Percentiles rank a stretch among this genome's conserved stretches.
Conservation (phyloP, 1,140 invertebrate species). For the Homalodisca vitripennis region DNA sequence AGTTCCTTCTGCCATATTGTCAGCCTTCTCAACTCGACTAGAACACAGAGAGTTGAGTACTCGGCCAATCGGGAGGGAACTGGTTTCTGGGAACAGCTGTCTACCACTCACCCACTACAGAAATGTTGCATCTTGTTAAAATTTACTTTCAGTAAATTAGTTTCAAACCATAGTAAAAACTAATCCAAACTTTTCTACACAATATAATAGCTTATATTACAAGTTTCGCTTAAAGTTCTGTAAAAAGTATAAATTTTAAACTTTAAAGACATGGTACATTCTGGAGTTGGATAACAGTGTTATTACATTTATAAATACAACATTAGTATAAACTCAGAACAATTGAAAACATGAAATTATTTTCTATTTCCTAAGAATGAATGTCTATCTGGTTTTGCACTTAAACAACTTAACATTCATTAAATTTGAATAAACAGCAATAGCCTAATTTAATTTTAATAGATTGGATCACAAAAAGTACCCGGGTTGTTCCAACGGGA, state of each 20-base stretch:
- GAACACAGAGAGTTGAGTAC: slow-evolving; percentile 67
- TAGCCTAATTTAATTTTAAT: too few species aligned
- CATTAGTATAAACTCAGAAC: too few species aligned
- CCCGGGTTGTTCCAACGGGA: too few species aligned
- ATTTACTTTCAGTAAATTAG: too few species aligned
- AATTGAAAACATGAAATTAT: too few species aligned
- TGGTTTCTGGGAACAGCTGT: slow-evolving; percentile 61
- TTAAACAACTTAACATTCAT: too few species aligned
- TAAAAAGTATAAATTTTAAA: background rate
- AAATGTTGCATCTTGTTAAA: background rate
- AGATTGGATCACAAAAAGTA: too few species aligned
- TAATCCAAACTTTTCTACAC: background rate
- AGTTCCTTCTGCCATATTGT: slow-evolving; percentile 77
- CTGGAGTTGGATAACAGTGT: too few species aligned
- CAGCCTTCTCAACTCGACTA: slow-evolving; percentile 68
- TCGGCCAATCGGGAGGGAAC: slow-evolving; percentile 62
- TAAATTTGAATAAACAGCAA: too few species aligned
- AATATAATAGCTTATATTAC: background rate
- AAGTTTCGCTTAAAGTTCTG: background rate
- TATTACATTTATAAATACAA: too few species aligned
- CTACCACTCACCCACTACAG: slow-evolving; percentile 67
- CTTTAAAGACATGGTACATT: background rate
- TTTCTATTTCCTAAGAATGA: too few species aligned
- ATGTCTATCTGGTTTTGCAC: too few species aligned
- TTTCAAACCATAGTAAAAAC: background rate